Base-by-base conservation (phyloP, 2,888 invertebrate genomes). In the Platycheirus albimanus region DNA sequence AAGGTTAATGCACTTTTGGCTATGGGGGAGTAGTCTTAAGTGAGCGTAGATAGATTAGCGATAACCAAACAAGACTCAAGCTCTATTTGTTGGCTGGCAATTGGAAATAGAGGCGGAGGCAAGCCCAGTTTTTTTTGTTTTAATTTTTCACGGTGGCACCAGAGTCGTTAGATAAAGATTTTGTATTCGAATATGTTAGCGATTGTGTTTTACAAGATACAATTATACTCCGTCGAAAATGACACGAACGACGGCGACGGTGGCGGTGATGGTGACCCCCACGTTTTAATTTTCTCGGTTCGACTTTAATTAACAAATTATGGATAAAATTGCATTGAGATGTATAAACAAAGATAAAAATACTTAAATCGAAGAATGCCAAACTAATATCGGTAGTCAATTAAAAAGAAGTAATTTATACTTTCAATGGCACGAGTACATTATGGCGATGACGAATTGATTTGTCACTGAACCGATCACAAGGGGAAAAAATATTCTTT, bases 301-400 rank as follows among this genome's bases (percentile, higher is more conserved):
- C 66, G 64, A 66, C 56, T 71, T 81, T 61, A 81, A 81, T 81
- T 81, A 71, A 76, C 64, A 81, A 58, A 81, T 76, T 76, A 70
- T 76, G 20, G 61, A 61, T 61, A 15, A 47, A 76, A 76, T 77
- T 71, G 66, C 71, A 61, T 36, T 41, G 30, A 64, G 52, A 66
- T 43, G 58, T 24, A 36, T 28, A 2, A 33, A 45, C 13, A 56
- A 20, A 43, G 43, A 63, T 36, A 52, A 52, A 11, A 6, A 51
- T 4, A 24, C n/a, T 5, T 15, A 58, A 33, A 36, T 10, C 33
- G n/a, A 17, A 17, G 52, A 70, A 71, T 51, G 43, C 15, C 66
- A 51, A 58, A 56, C 33, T 24, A 70, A 71, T 72, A 56, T 72
- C 58, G 43, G 17, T 17, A 72, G 72, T 66, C 78, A 78, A 78